phyloP scores from a whole-genome alignment of 2,113 vertebrate genomes.

The Pavo muticus region DNA sequence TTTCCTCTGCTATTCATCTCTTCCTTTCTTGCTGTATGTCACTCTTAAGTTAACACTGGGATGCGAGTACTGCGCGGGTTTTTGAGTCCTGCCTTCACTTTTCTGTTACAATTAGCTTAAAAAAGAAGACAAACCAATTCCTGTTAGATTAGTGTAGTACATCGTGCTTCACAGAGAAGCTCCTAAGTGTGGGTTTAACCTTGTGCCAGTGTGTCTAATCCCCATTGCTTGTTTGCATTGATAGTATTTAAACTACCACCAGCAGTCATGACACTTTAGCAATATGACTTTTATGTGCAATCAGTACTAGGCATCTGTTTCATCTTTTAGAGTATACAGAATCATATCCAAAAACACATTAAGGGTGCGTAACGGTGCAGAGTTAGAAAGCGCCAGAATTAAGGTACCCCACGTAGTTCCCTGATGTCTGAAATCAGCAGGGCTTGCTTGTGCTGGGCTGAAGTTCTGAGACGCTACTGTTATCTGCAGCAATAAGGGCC shows the following conservation, averaged over 20 bases:
- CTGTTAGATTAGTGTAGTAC: not conserved
- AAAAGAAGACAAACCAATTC: not conserved
- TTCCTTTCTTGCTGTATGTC: not conserved
- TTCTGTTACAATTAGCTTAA: not conserved
- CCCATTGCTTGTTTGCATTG: conserved; percentile 44
- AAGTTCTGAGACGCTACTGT: not conserved
- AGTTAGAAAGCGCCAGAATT: not conserved
- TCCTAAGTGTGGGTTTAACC: conserved; percentile 46
- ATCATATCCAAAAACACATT: not conserved
- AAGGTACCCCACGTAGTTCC: not conserved
- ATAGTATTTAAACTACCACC: conserved; percentile 17
- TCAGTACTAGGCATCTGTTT: conserved; percentile 43
- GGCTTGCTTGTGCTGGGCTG: not conserved
- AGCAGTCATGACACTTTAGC: conserved; percentile 5
- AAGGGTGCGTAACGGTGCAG: not conserved
- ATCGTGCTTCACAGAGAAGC: not conserved
- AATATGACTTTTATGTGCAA: conserved; percentile 28
- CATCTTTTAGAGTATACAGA: not conserved
- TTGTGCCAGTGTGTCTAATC: conserved; percentile 34
- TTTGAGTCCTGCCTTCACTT: not conserved
- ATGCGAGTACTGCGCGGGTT: not conserved
- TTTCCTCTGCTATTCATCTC: not conserved
- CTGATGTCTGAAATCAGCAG: not conserved
- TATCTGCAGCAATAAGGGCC: not conserved
- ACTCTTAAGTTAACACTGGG: not conserved